Base-by-base conservation (phyloP, 2,797 vertebrate genomes). In the Anolis apletophallus region DNA sequence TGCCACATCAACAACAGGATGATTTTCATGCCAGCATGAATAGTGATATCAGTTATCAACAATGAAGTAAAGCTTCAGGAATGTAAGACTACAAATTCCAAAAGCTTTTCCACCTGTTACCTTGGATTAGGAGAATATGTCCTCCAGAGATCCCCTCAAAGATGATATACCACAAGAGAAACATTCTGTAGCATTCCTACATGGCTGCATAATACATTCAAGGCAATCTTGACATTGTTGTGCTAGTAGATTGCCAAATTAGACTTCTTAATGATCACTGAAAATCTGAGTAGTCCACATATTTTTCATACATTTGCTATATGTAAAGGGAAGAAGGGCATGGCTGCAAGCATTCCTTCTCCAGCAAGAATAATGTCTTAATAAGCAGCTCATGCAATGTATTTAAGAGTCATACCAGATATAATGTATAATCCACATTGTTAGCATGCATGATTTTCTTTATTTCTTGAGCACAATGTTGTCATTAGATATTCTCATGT, bases 61-160 rank as follows among this genome's bases (percentile, higher is more conserved):
- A 84, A 50, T 19, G 13, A 10, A 9, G 9, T 83, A n/a, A 85
- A 61, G 1, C 2, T 68, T 1, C 19, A 88, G 64, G 2, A 84
- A 88, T 2, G 0, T 0, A 3, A 32, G 5, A 1, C 64, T 19
- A 16, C 19, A 85, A 83, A 34, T 12, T 80, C 59, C 32, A 76
- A 21, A 89, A 5, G 0, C 26, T 91, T 12, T 87, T 87, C 13
- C 46, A 50, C 12, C 1, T 78, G 2, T 83, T 92, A 16, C 50
- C 32, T 57, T 52, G 50, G n/a, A 87, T 90, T 90, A 82, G 46
- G 79, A 72, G 13, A 89, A 40, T 16, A 85, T 73, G 1, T 67
- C 29, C 50, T 83, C 14, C 73, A 83, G 23, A 84, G 21, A 29
- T 46, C 36, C 77, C 40, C 67, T 85, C 67, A 84, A 80, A 50